Conservation (phyloP, 2,888 invertebrate species). For the Ashinkailepas kermadecensis region DNA sequence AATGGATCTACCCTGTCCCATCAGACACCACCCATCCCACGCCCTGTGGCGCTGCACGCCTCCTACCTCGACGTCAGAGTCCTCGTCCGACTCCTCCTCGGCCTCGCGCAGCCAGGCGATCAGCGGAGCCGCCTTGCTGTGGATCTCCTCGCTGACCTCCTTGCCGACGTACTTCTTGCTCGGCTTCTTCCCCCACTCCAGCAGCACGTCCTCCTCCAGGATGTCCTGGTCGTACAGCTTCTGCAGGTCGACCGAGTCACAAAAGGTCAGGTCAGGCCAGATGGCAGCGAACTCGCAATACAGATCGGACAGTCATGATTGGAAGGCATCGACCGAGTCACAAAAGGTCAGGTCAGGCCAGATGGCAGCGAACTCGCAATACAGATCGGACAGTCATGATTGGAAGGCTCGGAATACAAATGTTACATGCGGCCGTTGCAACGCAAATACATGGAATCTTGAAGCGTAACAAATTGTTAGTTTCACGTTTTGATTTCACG, state of each 20-base stretch:
- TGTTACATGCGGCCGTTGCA: too few species aligned
- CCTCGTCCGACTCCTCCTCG: constrained; percentile 83
- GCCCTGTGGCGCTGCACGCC: too few species aligned
- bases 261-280: neutral
- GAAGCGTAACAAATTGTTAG: too few species aligned
- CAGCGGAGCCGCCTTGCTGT: constrained; percentile 84
- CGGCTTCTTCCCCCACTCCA: constrained; percentile 94
- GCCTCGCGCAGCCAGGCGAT: constrained; percentile 96
- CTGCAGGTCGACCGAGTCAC: constrained; percentile 43
- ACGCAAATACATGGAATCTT: too few species aligned
- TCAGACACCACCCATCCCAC: too few species aligned
- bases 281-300: neutral
- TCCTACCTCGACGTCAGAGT: constrained; percentile 57
- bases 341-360: neutral
- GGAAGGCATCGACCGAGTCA: neutral
- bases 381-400: too few species aligned
- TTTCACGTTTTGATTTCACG: too few species aligned
- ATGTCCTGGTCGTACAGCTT: constrained; percentile 91
- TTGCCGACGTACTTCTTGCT: constrained; percentile 88
- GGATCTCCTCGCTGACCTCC: constrained; percentile 85
- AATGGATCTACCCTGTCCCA: too few species aligned
- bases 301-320: too few species aligned
- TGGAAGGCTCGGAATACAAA: too few species aligned
- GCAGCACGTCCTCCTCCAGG: constrained; percentile 82
- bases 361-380: neutral